These are phyloP conservation scores for Drosophila sproati DNA, from an alignment of 1,140 invertebrate genomes.

Conservation along the genomic window DNA sequence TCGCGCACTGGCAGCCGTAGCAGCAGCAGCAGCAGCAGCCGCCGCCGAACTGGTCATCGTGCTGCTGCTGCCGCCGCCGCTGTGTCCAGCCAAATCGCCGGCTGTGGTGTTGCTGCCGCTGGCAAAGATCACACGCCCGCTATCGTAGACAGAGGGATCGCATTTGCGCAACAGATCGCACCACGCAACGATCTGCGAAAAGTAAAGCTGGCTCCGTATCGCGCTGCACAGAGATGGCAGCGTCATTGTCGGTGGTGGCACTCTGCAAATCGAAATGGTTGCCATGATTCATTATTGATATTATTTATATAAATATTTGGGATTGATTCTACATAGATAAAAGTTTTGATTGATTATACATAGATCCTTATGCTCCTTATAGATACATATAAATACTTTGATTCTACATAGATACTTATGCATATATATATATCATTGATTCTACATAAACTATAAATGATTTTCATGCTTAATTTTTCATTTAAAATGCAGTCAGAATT, in stretches of 20 bases:
- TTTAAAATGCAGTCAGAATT: too few species aligned
- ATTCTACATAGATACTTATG: too few species aligned
- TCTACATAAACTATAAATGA: too few species aligned
- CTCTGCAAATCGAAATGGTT: constrained; percentile 73
- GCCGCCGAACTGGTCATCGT: not conserved
- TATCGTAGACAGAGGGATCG: constrained; percentile 78
- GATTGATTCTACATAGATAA: too few species aligned
- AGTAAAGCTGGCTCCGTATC: constrained; percentile 97
- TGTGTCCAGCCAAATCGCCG: constrained; percentile 65
- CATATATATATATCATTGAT: too few species aligned
- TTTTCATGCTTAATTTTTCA: too few species aligned
- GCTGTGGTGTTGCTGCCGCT: constrained; percentile 48
- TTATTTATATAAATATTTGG: too few species aligned
- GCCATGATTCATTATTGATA: too few species aligned
- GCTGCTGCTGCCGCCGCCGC: constrained; percentile 39
- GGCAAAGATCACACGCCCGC: constrained; percentile 75
- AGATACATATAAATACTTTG: too few species aligned
- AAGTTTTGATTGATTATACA: too few species aligned
- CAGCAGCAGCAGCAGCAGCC: not conserved
- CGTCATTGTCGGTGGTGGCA: constrained; percentile 85
- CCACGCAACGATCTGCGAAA: constrained; percentile 98
- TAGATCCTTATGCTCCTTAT: too few species aligned
- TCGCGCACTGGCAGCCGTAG: constrained; percentile 50
- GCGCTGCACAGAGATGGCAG: constrained; percentile 93
- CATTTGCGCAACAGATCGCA: constrained; percentile 82